A percentile compares a stretch with the other conserved stretches of the same genome.
Evolutionary conservation across 2,888 invertebrate genomes (phyloP).

Genomic region (Rhagium mordax): DNA sequence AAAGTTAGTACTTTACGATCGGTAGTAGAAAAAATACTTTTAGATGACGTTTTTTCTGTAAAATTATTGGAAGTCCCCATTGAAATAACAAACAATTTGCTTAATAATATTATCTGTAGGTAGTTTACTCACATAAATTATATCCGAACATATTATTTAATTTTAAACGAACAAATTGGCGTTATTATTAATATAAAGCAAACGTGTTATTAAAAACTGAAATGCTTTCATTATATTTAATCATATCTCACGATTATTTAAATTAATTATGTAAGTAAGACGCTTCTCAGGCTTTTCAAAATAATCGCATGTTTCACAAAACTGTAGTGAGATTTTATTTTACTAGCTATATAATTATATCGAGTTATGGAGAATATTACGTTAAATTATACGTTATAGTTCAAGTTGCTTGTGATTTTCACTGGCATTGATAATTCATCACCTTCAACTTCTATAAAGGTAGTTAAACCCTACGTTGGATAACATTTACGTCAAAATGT

Average conservation of each 20-base stretch:
- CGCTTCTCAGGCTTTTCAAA: neutral
- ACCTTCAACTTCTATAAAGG: neutral
- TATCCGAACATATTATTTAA: too few species aligned
- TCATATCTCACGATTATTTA: neutral
- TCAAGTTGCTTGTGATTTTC: neutral
- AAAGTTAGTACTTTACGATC: too few species aligned
- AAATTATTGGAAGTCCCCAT: too few species aligned
- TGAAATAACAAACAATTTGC: too few species aligned
- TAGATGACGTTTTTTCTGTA: too few species aligned
- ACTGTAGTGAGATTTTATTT: neutral
- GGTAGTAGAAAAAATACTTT: too few species aligned
- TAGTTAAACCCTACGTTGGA: neutral
- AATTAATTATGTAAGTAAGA: neutral
- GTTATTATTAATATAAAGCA: too few species aligned
- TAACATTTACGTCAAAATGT: slow-evolving; percentile 34
- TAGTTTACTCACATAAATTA: too few species aligned
- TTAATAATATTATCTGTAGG: too few species aligned
- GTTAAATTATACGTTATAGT: neutral
- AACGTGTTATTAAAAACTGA: neutral
- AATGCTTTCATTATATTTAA: neutral
- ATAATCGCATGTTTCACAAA: neutral
- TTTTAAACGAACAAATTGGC: too few species aligned
- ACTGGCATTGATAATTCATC: neutral
- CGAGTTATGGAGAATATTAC: neutral
- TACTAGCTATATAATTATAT: neutral